Conservation (phyloP, 2,888 invertebrate species). For the Epinotia bilunana region DNA sequence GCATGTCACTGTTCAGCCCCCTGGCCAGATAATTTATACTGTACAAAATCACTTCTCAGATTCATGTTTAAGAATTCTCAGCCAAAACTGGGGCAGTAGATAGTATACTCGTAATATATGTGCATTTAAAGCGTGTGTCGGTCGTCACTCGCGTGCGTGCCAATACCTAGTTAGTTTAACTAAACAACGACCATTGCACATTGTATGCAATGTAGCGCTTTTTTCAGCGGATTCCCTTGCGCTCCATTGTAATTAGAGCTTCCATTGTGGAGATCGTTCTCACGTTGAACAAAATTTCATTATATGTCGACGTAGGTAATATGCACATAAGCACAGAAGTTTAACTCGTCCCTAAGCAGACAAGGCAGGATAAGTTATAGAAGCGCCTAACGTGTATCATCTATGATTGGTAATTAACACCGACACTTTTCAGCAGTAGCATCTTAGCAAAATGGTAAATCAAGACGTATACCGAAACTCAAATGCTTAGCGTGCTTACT, state of each 20-base stretch:
- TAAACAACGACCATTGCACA: conserved; percentile 57
- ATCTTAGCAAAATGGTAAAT: no score
- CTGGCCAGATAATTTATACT: neutral
- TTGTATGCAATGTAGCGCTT: conserved; percentile 64
- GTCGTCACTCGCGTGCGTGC: conserved; percentile 54
- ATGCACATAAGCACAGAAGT: conserved; percentile 1
- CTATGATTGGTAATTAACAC: no score
- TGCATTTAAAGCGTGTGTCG: neutral
- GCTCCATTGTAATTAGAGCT: conserved; percentile 67
- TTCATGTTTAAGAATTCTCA: neutral
- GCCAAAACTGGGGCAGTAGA: neutral
- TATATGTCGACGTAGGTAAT: conserved; percentile 55
- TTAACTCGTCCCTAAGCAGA: neutral
- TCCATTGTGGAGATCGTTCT: conserved; percentile 68
- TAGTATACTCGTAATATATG: neutral
- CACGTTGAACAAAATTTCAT: conserved; percentile 60
- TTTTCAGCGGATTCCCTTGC: conserved; percentile 62
- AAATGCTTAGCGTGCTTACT: neutral
- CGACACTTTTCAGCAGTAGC: no score
- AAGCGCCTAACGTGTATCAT: no score
- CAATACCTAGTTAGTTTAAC: conserved; percentile 50
- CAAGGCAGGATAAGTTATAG: no score
- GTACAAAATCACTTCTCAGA: neutral
- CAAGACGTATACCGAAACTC: neutral
- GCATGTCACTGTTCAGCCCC: neutral